Evolutionary conservation across 2,888 invertebrate species (phyloP).

Genomic region (Diarsia mendica): DNA sequence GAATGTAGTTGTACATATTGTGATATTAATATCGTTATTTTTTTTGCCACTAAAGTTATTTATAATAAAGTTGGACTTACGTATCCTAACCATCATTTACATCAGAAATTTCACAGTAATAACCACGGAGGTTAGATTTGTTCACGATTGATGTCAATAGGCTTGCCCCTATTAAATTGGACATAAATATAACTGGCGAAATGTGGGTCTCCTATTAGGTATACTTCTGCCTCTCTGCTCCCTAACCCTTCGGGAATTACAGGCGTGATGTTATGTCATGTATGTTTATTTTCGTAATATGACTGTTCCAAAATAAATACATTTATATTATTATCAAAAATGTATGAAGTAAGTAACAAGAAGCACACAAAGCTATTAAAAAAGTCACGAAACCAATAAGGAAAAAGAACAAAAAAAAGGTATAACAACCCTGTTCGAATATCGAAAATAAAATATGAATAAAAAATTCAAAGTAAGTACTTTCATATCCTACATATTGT

Average conservation of each 20-base stretch:
- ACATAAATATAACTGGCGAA: neutral
- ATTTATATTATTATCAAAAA: neutral
- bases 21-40: no score
- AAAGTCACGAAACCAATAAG: conserved; percentile 10
- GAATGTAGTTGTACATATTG: no score
- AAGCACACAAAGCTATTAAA: conserved; percentile 3
- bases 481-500: conserved; percentile 41
- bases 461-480: conserved; percentile 40
- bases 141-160: no score
- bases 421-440: conserved; percentile 4
- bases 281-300: no score
- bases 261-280: neutral
- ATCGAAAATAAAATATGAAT: conserved; percentile 41
- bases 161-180: neutral
- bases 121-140: neutral
- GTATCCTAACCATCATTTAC: neutral
- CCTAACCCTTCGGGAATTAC: neutral
- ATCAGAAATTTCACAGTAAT: neutral
- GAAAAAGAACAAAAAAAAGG: conserved; percentile 21
- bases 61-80: neutral
- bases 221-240: neutral
- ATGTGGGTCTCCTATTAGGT: neutral
- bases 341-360: neutral
- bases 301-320: no score
- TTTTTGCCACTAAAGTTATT: neutral